phyloP scores from a whole-genome alignment of 2,888 invertebrate genomes.

The Pandemis heparana region DNA sequence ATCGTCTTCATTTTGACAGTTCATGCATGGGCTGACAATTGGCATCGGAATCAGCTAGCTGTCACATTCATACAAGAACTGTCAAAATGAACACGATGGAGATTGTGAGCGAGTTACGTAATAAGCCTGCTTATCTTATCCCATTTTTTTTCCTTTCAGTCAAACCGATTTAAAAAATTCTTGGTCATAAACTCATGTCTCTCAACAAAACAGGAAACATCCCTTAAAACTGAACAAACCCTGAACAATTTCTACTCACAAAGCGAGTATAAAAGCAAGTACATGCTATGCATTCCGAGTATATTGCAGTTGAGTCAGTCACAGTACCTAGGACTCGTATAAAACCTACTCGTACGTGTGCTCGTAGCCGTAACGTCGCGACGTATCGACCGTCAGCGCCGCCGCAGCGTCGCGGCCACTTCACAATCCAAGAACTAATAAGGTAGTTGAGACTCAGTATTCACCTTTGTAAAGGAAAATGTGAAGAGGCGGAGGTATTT shows the following conservation, averaged over 20 bases:
- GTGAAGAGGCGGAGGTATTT: background rate
- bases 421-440: slow-evolving; percentile 30
- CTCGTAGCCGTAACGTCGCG: slow-evolving; percentile 59
- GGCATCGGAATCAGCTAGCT: too few relatives aligned
- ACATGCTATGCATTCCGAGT: background rate
- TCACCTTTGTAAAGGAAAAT: background rate
- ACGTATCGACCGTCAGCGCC: slow-evolving; percentile 73
- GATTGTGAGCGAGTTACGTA: too few relatives aligned
- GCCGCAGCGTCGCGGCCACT: slow-evolving; percentile 47
- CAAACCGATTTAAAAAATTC: background rate
- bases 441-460: slow-evolving; percentile 11
- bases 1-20: too few relatives aligned
- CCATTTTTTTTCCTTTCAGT: background rate
- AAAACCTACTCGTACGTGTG: slow-evolving; percentile 24
- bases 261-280: background rate
- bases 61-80: too few relatives aligned
- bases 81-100: too few relatives aligned
- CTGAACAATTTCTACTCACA: background rate
- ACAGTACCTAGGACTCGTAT: slow-evolving; percentile 12
- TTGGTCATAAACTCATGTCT: background rate
- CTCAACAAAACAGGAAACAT: background rate
- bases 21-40: too few relatives aligned
- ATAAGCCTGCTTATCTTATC: too few relatives aligned
- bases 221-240: background rate
- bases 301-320: background rate